phyloP scores from a whole-genome alignment of 2,888 invertebrate genomes.

The Cryptocephalus moraei region DNA sequence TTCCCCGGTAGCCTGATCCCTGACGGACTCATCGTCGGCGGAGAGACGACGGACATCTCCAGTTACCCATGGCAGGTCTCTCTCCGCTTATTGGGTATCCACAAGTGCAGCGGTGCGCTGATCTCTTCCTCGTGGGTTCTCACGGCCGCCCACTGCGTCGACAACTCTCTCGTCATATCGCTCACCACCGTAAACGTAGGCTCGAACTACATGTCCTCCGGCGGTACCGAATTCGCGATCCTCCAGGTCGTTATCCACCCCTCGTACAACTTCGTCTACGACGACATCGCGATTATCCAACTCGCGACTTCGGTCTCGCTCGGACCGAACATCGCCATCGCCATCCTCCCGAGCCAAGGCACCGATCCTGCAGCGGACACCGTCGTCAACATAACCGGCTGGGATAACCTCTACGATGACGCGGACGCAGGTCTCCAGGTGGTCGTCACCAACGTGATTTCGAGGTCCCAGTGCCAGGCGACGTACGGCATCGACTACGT shows the following conservation, averaged over 20 bases:
- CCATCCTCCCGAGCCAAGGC: neutral
- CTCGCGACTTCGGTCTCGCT: neutral
- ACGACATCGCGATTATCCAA: neutral
- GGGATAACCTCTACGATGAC: neutral
- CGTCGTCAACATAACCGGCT: neutral
- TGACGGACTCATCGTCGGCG: neutral
- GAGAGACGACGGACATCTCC: neutral
- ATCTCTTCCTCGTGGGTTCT: neutral
- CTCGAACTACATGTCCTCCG: neutral
- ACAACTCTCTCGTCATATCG: neutral
- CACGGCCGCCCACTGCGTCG: neutral
- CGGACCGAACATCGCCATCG: neutral
- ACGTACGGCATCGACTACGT: constrained; percentile 6
- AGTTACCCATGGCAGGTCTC: neutral
- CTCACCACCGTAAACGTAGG: neutral
- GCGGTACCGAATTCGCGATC: neutral
- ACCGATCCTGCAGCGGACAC: neutral
- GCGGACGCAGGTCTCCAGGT: constrained; percentile 9
- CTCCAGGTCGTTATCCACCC: neutral
- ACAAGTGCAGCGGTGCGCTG: neutral
- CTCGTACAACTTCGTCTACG: neutral
- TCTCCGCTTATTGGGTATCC: neutral
- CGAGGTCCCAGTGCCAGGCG: neutral
- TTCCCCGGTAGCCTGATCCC: neutral
- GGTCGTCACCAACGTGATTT: constrained; percentile 6